phyloP scores from a whole-genome alignment of 2,888 invertebrate species.

The Cynaeus angustus region DNA sequence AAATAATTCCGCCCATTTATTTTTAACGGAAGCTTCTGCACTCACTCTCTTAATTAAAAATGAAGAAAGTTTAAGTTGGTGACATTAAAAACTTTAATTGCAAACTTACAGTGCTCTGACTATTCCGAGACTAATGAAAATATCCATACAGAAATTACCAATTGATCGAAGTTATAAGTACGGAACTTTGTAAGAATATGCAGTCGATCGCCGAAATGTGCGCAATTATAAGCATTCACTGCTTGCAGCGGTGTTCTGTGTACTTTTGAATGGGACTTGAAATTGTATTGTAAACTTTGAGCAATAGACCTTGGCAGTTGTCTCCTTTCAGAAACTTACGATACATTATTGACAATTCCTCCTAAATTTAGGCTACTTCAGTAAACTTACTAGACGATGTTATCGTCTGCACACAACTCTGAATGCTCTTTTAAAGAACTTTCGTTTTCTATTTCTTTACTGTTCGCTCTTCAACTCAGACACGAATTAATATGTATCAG shows the following conservation, averaged over 20 bases:
- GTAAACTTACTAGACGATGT: slow-evolving; percentile 28
- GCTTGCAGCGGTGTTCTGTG: not conserved
- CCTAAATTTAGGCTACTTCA: slow-evolving; percentile 29
- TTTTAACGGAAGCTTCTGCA: not conserved
- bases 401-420: slow-evolving; percentile 25
- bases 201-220: not conserved
- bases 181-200: not conserved
- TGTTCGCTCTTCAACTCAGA: not conserved
- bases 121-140: not conserved
- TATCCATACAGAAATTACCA: not conserved
- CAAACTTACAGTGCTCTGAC: not conserved
- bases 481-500: slow-evolving; percentile 34
- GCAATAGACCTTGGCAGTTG: slow-evolving; percentile 10
- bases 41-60: slow-evolving; percentile 4
- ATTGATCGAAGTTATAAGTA: no score
- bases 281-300: slow-evolving; percentile 12
- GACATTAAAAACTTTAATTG: slow-evolving; percentile 4
- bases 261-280: slow-evolving; percentile 5
- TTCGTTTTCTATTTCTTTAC: not conserved
- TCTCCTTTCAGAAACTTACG: not conserved
- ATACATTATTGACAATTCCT: not conserved
- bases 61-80: not conserved
- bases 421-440: slow-evolving; percentile 10
- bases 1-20: slow-evolving; percentile 2
- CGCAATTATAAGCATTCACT: not conserved